Base-by-base conservation (phyloP, 2,797 vertebrate genomes). In the Galaxias olidus region DNA sequence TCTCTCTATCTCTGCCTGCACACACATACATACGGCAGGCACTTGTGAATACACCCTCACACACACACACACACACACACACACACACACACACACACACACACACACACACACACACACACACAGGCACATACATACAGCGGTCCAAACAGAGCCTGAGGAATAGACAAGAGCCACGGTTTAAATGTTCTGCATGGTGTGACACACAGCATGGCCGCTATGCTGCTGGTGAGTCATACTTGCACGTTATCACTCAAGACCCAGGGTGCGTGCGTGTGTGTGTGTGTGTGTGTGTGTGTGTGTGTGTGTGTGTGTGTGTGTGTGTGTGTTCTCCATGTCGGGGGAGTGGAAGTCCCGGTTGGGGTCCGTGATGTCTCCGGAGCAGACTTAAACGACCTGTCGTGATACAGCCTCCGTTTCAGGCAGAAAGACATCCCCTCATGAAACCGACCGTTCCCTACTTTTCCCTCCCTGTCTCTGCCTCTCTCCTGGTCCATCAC, bases 1-100 rank as follows among this genome's bases (percentile, higher is more conserved):
- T 18, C 9, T n/a, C 46, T 62, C 46, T 19, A 61, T 62, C 57
- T 70, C 51, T 64, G 40, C 64, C 49, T 57, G 17, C 48, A 56
- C 14, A 40, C 49, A 46, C 44, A 42, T 47, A 65, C 53, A 30
- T 49, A 10, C n/a, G 9, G 14, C 9, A 4, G 15, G 14, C 13
- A 51, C n/a, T 1, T n/a, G 13, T 57, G 55, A 42, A 7, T 14
- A 6, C 7, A 8, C 42, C 20, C 20, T 8, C 30, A 40, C 40
- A 9, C 1, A 2, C 14, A 13, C 55, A 42, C 56, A 17, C 56
- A 11, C 41, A 0, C 56, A 18, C 15, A 12, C 56, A 46, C 56
- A 18, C 56, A 41, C 56, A 45, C 56, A 58, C 56, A 45, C 56
- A 45, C 46, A 49, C 49, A 50, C 49, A 18, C 13, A 15, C 49